Percentiles rank a stretch among this genome's conserved stretches.
These are phyloP conservation scores for Camponotus pennsylvanicus DNA, from an alignment of 1,140 invertebrate species.

Conservation along the genomic window DNA sequence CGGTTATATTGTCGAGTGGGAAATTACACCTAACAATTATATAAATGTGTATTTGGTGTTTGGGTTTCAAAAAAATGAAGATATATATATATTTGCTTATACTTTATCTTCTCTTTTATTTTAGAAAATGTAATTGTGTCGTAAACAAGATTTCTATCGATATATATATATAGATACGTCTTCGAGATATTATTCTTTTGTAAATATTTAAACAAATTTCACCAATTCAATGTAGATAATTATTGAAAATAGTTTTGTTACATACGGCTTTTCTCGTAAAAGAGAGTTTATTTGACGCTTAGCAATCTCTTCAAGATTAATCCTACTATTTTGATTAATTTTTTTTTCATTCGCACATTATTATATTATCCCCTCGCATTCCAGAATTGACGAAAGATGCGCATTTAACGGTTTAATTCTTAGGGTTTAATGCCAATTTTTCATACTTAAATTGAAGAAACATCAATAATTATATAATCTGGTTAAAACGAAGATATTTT, in stretches of 20 bases:
- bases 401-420: background rate
- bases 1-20: no score
- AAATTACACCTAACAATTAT: no score
- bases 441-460: no score
- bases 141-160: no score
- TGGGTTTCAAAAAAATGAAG: no score
- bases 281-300: background rate
- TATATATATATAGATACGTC: background rate
- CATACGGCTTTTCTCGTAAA: background rate
- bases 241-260: background rate
- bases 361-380: no score
- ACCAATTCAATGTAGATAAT: background rate
- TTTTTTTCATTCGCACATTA: background rate
- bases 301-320: background rate
- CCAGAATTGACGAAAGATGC: no score
- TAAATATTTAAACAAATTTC: background rate
- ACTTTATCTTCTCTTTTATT: no score
- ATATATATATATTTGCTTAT: no score
- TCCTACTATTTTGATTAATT: background rate
- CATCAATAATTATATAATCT: background rate
- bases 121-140: no score
- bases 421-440: background rate
- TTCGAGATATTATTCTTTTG: background rate
- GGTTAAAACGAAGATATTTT: background rate
- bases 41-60: no score